Percentiles rank a stretch among this genome's conserved stretches.
Evolutionary conservation across 53 echinoderm and acorn worm genomes (phyloP).

Genomic region (Paelopatides confundens): DNA sequence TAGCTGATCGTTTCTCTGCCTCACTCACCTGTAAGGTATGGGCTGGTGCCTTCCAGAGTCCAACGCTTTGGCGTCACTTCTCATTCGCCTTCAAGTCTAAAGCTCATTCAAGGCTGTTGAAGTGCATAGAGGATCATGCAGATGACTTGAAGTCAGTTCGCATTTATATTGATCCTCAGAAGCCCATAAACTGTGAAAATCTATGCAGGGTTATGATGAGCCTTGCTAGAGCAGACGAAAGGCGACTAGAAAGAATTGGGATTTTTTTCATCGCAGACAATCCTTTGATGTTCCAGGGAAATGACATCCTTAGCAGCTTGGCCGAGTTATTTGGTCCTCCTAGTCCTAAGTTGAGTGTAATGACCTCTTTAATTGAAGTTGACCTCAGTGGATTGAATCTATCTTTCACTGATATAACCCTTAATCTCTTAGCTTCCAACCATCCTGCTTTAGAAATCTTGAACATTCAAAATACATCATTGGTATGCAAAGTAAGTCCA

Average conservation of each 20-base stretch:
- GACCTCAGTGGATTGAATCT: constrained; percentile 79
- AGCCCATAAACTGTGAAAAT: constrained; percentile 68
- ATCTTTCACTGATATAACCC: constrained; percentile 70
- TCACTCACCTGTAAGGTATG: constrained; percentile 79
- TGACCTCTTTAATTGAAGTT: constrained; percentile 71
- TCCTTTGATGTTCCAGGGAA: constrained; percentile 92
- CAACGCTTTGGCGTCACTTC: constrained; percentile 79
- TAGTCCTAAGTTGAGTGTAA: constrained; percentile 64
- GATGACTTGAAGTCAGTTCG: constrained; percentile 70
- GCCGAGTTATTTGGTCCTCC: constrained; percentile 94
- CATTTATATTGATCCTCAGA: constrained; percentile 75
- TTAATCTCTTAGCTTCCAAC: constrained; percentile 80
- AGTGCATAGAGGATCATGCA: constrained; percentile 80
- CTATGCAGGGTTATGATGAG: constrained; percentile 75
- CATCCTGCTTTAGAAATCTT: constrained; percentile 75
- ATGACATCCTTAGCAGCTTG: constrained; percentile 79
- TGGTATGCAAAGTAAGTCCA: constrained; percentile 78
- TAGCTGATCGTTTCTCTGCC: constrained; percentile 73
- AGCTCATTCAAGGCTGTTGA: constrained; percentile 65
- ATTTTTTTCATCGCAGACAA: constrained; percentile 84
- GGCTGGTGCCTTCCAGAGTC: constrained; percentile 75
- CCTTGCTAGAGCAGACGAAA: constrained; percentile 66
- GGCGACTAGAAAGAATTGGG: constrained; percentile 73
- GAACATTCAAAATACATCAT: constrained; percentile 88
- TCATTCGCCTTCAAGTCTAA: constrained; percentile 72